Percentiles rank a stretch among this genome's conserved stretches.
These are phyloP conservation scores for Drosophila kurseongensis DNA, from an alignment of 1,140 invertebrate species.

Conservation along the genomic window DNA sequence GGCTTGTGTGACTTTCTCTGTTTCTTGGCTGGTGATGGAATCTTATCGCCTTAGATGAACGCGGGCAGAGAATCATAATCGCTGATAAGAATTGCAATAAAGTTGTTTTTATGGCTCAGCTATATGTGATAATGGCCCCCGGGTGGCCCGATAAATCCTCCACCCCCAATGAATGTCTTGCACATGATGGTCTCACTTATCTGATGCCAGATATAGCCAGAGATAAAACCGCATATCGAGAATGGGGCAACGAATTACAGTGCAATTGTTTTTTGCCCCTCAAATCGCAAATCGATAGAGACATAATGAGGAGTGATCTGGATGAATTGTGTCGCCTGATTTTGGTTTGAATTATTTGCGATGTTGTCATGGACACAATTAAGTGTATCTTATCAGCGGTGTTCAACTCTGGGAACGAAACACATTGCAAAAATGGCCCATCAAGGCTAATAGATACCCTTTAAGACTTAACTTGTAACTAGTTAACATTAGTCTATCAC, in stretches of 20 bases:
- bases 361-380: constrained; percentile 48
- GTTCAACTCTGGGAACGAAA: constrained; percentile 36
- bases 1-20: constrained; percentile 22
- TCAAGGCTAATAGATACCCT: constrained; percentile 4
- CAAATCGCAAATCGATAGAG: constrained; percentile 19
- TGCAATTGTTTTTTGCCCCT: background rate
- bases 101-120: constrained; percentile 45
- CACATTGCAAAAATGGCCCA: constrained; percentile 11
- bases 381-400: constrained; percentile 67
- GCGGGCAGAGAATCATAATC: constrained; percentile 52
- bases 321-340: constrained; percentile 33
- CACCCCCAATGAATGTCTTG: constrained; percentile 9
- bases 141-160: constrained; percentile 19
- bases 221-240: constrained; percentile 17
- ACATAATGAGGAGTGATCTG: constrained; percentile 25
- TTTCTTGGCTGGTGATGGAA: constrained; percentile 40
- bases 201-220: constrained; percentile 13
- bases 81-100: constrained; percentile 74
- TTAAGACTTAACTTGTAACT: background rate
- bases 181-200: constrained; percentile 21
- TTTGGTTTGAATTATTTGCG: constrained; percentile 26
- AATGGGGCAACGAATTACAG: constrained; percentile 29
- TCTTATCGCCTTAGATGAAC: constrained; percentile 60
- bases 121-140: constrained; percentile 49
- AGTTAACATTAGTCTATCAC: background rate